Evolutionary conservation across 2,797 vertebrate genomes (phyloP).

Genomic region (Protonibea diacanthus): DNA sequence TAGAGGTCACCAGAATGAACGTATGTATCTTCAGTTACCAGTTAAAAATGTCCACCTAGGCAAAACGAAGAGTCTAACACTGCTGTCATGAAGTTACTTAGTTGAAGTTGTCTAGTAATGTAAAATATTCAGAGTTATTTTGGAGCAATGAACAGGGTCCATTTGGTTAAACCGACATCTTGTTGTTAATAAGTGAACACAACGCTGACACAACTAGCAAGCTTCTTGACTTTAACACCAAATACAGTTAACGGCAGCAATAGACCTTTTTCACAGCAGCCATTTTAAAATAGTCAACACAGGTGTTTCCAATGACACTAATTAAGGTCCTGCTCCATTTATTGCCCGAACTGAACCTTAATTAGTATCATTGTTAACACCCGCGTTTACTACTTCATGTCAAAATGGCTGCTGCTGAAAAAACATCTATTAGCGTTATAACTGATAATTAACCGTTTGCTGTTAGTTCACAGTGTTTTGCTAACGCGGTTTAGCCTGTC

Average conservation of each 20-base stretch:
- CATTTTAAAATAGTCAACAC: too few relatives aligned
- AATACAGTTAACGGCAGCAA: neutral
- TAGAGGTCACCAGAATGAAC: neutral
- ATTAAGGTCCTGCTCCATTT: too few relatives aligned
- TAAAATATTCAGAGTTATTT: neutral
- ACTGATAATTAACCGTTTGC: neutral
- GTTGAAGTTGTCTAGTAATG: neutral
- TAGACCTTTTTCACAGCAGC: too few relatives aligned
- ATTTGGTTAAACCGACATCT: neutral
- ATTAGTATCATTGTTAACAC: too few relatives aligned
- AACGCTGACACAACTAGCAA: too few relatives aligned
- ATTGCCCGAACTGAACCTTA: too few relatives aligned
- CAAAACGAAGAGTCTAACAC: neutral
- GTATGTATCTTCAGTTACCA: neutral
- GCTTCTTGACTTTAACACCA: neutral
- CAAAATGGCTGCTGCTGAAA: too few relatives aligned
- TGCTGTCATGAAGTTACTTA: neutral
- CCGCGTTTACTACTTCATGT: too few relatives aligned
- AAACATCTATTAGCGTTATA: neutral
- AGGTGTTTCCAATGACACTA: too few relatives aligned
- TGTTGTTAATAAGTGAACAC: neutral
- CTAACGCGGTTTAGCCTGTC: conserved; percentile 21
- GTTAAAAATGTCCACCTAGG: too few relatives aligned
- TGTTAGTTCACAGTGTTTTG: neutral
- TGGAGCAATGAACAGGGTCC: neutral